A percentile compares a stretch with the other conserved stretches of the same genome.
phyloP scores from a whole-genome alignment of 92 coral and sea anemone genomes.

The Bergia sp. region DNA sequence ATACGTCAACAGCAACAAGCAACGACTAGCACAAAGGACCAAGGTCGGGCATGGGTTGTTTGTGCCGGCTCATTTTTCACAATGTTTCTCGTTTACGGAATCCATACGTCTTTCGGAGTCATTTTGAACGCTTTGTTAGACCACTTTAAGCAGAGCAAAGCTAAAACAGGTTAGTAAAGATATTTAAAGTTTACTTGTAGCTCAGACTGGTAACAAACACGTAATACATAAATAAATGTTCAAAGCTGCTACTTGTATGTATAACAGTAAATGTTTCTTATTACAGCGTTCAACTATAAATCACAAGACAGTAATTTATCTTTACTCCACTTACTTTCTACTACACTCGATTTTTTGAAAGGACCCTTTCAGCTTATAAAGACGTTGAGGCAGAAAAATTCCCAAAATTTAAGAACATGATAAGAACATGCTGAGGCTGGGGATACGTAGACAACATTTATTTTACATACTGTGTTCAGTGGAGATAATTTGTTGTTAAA shows the following conservation, averaged over 20 bases:
- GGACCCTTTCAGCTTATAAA: no score
- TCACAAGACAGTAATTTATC: neutral
- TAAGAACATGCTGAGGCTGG: no score
- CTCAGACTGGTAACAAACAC: neutral
- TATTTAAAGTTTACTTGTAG: neutral
- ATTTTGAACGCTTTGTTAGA: conserved; percentile 71
- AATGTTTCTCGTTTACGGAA: conserved; percentile 86
- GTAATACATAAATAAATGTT: neutral
- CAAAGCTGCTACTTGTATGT: neutral
- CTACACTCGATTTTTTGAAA: no score
- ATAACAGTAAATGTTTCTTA: neutral
- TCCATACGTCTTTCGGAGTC: conserved; percentile 88
- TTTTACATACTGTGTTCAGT: no score
- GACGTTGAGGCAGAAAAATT: no score
- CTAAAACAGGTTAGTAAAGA: conserved; percentile 74
- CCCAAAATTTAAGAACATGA: no score
- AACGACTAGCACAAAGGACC: conserved; percentile 44
- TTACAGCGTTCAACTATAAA: no score
- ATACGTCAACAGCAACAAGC: conserved; percentile 53
- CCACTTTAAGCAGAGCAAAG: conserved; percentile 78
- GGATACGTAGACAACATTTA: no score
- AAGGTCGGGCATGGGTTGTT: conserved; percentile 84
- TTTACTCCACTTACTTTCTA: neutral
- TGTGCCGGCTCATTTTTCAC: conserved; percentile 81
- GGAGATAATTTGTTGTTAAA: no score